Percentiles rank a stretch among this genome's conserved stretches.
Conservation (phyloP, 2,113 vertebrate species). For the Phalacrocorax carbo region DNA sequence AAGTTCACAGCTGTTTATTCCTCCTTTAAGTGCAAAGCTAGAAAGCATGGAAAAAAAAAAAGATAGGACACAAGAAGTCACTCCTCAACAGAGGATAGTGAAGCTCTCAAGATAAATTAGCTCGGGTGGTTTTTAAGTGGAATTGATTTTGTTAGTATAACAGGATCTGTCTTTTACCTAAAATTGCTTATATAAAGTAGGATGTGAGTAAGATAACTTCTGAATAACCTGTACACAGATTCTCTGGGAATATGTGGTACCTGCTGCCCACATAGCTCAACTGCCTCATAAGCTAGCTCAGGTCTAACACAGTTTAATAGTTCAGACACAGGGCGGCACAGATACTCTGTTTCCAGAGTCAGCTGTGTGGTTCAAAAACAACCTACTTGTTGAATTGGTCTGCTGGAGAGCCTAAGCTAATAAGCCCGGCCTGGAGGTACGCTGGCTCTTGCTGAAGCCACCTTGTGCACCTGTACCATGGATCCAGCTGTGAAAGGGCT, state of each 20-base stretch:
- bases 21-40: background rate
- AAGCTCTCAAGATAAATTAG: background rate
- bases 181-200: background rate
- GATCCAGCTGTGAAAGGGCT: background rate
- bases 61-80: background rate
- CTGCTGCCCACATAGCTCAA: background rate
- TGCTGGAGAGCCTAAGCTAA: background rate
- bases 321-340: background rate
- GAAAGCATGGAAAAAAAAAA: background rate
- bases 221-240: background rate
- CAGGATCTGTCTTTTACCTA: background rate
- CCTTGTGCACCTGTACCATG: background rate
- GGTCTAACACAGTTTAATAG: background rate
- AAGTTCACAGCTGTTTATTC: background rate
- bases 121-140: background rate
- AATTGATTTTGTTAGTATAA: background rate
- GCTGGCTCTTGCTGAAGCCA: background rate
- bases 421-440: background rate
- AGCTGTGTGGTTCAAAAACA: background rate
- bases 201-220: background rate
- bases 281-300: background rate
- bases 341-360: background rate
- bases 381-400: background rate
- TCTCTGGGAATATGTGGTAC: fast-evolving
- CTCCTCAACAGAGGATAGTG: background rate